Evolutionary conservation across 2,797 vertebrate genomes (phyloP).

Genomic region (Gephyroberyx darwinii): DNA sequence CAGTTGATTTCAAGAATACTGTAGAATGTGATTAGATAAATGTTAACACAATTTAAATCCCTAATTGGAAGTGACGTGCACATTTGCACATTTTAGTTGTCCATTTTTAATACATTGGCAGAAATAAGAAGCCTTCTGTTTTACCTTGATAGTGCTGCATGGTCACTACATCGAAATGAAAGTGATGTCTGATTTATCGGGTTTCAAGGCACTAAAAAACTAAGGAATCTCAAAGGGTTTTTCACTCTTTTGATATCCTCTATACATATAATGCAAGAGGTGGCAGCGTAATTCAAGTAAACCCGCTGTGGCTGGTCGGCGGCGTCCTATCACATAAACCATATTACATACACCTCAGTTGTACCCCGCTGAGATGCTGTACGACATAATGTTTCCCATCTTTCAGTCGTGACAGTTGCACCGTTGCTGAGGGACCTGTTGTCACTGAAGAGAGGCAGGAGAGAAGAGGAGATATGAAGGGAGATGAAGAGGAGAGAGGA

Average conservation of each 20-base stretch:
- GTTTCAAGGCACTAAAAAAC: neutral
- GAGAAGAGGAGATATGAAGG: constrained; percentile 1
- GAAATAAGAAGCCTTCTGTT: neutral
- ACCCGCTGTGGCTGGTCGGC: constrained; percentile 1
- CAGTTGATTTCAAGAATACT: constrained; percentile 5
- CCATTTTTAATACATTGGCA: no score
- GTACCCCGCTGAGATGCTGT: constrained; percentile 36
- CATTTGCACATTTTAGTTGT: neutral
- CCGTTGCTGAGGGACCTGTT: constrained; percentile 19
- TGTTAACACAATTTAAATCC: constrained; percentile 14
- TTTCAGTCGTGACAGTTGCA: constrained; percentile 37
- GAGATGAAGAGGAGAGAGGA: neutral
- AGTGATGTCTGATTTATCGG: neutral
- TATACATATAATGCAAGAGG: no score
- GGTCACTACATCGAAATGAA: neutral
- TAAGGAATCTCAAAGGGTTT: neutral
- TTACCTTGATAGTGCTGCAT: neutral
- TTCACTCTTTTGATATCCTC: no score
- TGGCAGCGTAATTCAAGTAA: neutral
- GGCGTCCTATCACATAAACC: neutral
- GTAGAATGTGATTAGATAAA: constrained; percentile 15
- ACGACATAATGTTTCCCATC: constrained; percentile 15
- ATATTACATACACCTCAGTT: constrained; percentile 4
- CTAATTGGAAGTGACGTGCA: neutral
- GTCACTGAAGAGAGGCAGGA: constrained; percentile 11